Percentiles rank a stretch among this genome's conserved stretches.
Evolutionary conservation across 1,140 invertebrate genomes (phyloP).

Genomic region (Lepidurus apus): DNA sequence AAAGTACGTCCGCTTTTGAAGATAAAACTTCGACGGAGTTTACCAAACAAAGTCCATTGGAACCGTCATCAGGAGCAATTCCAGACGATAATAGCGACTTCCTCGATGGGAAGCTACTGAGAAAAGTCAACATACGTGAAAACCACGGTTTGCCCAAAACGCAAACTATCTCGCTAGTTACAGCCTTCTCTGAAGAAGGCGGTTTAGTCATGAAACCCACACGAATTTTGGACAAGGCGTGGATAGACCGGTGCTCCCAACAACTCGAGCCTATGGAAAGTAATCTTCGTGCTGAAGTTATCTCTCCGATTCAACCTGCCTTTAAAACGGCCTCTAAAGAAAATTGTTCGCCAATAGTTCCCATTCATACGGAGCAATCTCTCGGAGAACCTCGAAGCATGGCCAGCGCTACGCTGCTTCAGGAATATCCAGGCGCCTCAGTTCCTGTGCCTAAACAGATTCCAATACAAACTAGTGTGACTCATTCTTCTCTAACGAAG

Average conservation of each 20-base stretch:
- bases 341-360: neutral
- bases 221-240: neutral
- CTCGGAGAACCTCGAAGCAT: neutral
- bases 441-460: neutral
- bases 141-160: neutral
- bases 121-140: neutral
- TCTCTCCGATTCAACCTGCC: neutral
- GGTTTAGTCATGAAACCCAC: neutral
- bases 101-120: constrained; percentile 7
- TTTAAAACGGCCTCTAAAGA: neutral
- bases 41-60: neutral
- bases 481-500: too few relatives aligned
- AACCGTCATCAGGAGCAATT: neutral
- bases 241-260: constrained; percentile 11
- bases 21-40: neutral
- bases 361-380: neutral
- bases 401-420: neutral
- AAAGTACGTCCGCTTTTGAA: constrained; percentile 15
- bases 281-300: neutral
- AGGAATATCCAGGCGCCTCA: neutral
- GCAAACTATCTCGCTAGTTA: neutral
- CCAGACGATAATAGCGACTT: neutral
- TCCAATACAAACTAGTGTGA: neutral
- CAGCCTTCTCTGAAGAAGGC: neutral
- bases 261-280: neutral